Evolutionary conservation across 2,797 vertebrate species (phyloP).

Genomic region (Crossoptilon crossoptilon): DNA sequence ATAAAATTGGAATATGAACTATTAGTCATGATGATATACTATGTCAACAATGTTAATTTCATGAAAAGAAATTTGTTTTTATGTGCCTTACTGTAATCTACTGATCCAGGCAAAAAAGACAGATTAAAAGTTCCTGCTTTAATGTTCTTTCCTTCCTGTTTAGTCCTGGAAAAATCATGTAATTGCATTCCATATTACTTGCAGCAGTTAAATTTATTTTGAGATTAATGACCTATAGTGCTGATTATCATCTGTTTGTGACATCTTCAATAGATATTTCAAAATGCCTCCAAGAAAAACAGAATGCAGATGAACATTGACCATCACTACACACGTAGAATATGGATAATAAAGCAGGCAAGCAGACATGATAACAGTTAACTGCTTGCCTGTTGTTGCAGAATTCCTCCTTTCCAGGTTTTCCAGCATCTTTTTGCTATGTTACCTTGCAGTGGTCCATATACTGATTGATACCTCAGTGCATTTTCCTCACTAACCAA

Average conservation of each 20-base stretch:
- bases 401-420: neutral
- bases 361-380: neutral
- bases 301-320: fast-evolving
- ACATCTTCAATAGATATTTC: neutral
- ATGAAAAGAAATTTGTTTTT: neutral
- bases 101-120: neutral
- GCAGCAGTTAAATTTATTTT: neutral
- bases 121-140: neutral
- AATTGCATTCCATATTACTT: neutral
- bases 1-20: neutral
- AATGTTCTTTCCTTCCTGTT: neutral
- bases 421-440: neutral
- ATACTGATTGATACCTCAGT: neutral
- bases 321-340: neutral
- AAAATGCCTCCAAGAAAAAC: neutral
- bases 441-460: neutral
- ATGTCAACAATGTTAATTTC: neutral
- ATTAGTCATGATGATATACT: neutral
- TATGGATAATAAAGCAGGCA: neutral
- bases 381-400: fast-evolving
- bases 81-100: neutral
- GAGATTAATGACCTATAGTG: neutral
- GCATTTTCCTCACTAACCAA: neutral
- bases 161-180: neutral
- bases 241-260: neutral